Conservation (phyloP, 1,140 invertebrate species). For the Drosophila tsacasi region DNA sequence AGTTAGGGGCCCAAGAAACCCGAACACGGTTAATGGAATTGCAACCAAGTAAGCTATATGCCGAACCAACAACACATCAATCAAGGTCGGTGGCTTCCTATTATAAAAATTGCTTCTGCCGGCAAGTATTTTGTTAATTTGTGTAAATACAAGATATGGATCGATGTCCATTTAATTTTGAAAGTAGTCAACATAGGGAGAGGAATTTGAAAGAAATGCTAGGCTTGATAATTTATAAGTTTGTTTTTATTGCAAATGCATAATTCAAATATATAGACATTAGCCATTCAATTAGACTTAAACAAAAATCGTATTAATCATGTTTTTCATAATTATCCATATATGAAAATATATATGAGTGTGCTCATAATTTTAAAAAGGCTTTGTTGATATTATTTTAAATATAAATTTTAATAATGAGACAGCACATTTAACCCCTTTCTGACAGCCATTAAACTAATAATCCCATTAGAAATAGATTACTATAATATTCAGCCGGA, state of each 20-base stretch:
- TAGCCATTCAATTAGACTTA: no score
- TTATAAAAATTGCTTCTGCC: not conserved
- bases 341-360: not conserved
- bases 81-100: constrained; percentile 27
- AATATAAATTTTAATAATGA: not conserved
- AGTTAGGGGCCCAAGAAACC: constrained; percentile 3
- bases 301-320: not conserved
- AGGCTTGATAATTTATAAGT: not conserved
- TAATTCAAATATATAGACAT: no score
- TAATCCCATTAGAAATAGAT: constrained; percentile 7
- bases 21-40: constrained; percentile 50
- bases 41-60: constrained; percentile 20
- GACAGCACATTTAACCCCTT: not conserved
- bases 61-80: constrained; percentile 16
- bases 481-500: not conserved
- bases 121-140: not conserved
- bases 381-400: not conserved
- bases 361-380: no score
- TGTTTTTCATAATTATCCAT: not conserved
- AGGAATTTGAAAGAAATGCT: not conserved
- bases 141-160: not conserved
- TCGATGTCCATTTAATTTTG: not conserved
- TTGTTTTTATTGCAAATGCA: not conserved
- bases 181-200: not conserved
- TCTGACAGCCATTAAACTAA: constrained; percentile 1